Conservation (phyloP, 1,140 invertebrate species). For the Capitella teleta region DNA sequence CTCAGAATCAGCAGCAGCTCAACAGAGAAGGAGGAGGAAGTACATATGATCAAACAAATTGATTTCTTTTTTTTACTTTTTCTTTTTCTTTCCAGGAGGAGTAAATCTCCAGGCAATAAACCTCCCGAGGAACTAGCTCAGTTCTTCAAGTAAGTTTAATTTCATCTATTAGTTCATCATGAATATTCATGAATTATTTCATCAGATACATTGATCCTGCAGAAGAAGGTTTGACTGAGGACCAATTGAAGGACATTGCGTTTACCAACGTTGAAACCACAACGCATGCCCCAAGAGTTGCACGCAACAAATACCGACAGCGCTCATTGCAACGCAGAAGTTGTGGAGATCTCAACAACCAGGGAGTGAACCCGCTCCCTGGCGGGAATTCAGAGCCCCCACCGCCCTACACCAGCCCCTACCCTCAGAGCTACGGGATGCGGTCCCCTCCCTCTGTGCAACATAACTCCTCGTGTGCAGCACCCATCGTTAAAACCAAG, state of each 20-base stretch:
- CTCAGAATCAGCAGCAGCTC: constrained; percentile 41
- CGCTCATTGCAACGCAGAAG: constrained; percentile 27
- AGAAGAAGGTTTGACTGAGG: constrained; percentile 63
- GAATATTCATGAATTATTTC: too few relatives aligned
- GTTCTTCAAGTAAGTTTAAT: constrained; percentile 58
- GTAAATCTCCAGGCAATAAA: constrained; percentile 54
- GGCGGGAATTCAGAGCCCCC: too few relatives aligned
- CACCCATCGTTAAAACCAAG: constrained; percentile 16
- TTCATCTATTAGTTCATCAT: too few relatives aligned
- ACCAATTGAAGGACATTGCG: constrained; percentile 77
- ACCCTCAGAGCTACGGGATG: too few relatives aligned
- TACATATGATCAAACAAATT: background rate
- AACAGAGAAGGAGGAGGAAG: constrained; percentile 17
- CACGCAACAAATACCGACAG: constrained; percentile 21
- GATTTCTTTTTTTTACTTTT: background rate
- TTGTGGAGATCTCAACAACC: too few relatives aligned
- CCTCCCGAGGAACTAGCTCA: constrained; percentile 57
- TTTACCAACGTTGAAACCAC: constrained; percentile 66
- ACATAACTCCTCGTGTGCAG: constrained; percentile 7
- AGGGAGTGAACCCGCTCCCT: too few relatives aligned
- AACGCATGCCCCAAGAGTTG: background rate
- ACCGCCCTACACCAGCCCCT: too few relatives aligned
- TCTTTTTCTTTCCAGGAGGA: constrained; percentile 34
- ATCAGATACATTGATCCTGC: constrained; percentile 4
- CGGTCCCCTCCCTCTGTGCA: constrained; percentile 9